phyloP scores from a whole-genome alignment of 2,113 vertebrate genomes.

The Lepisosteus oculatus region DNA sequence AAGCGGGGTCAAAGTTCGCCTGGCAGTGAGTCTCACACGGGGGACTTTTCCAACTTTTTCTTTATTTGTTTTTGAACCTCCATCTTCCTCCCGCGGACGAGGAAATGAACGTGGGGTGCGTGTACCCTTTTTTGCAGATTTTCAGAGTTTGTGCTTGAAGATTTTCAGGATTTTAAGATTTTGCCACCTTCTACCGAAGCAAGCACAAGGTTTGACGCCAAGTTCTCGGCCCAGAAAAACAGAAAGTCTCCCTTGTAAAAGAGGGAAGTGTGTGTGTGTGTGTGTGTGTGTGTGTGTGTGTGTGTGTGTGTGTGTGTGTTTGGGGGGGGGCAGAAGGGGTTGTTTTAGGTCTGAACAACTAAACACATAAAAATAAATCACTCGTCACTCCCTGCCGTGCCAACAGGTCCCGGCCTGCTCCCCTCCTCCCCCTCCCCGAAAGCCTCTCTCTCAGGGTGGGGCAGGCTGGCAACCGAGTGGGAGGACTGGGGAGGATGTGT shows the following conservation, averaged over 20 bases:
- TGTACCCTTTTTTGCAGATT: too few relatives aligned
- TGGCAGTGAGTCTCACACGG: too few relatives aligned
- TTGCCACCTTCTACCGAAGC: too few relatives aligned
- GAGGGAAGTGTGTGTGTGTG: neutral
- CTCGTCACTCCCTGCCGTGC: conserved; percentile 2
- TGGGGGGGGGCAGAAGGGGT: conserved; percentile 14
- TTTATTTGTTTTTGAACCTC: too few relatives aligned
- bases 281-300: conserved; percentile 5
- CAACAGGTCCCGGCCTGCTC: conserved; percentile 12
- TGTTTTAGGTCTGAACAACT: conserved; percentile 16
- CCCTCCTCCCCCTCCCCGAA: conserved; percentile 9
- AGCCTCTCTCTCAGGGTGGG: conserved; percentile 39
- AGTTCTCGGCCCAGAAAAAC: too few relatives aligned
- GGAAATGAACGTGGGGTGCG: too few relatives aligned
- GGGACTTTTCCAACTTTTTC: too few relatives aligned
- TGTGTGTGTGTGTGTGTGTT: conserved; percentile 5
- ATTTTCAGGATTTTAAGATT: too few relatives aligned
- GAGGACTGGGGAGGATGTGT: conserved; percentile 74
- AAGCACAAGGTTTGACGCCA: too few relatives aligned
- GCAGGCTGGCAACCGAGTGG: conserved; percentile 66
- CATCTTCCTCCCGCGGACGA: too few relatives aligned
- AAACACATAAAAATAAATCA: conserved; percentile 8
- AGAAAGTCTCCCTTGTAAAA: neutral
- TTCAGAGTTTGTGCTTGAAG: too few relatives aligned
- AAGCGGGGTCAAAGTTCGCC: too few relatives aligned